Base-by-base conservation (phyloP, 1,140 invertebrate genomes). In the Acyrthosiphon pisum region DNA sequence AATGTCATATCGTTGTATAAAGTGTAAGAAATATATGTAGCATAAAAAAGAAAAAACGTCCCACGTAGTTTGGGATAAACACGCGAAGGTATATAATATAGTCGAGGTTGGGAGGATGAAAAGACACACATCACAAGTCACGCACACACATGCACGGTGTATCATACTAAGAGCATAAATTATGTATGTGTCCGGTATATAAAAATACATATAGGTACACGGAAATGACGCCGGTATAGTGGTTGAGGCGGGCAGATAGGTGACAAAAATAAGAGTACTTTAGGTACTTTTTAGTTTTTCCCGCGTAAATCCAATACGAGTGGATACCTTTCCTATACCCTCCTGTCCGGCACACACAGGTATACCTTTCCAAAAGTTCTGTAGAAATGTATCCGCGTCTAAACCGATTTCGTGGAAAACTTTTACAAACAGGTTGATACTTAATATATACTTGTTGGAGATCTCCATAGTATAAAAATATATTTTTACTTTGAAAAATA, bases 381-480 rank as follows among this genome's bases (percentile, higher is more conserved):
- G 0, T 26, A 44, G 26, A 60, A 60, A 90, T 35, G 53, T 90
- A 90, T 44, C 56, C 56, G 14, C 14, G n/a, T 90, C 56, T 90
- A 90, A 44, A 90, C 56, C 89, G 37, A 90, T 90, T 90, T 44
- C 14, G 4, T 2, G 37, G 23, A 44, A 68, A 90, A 90, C 89
- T 90, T 90, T 90, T 90, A 44, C 46, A 90, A 90, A 90, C 41
- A 90, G 89, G 89, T 90, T 90, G 44, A 35, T 90, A 68, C 14
- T n/a, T 90, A 53, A 9, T 50, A 88, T 88, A 60, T 88, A 44
- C 18, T 44, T 44, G 26, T 41, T 56, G n/a, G 35, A 56, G 23
- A 53, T n/a, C n/a, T n/a, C n/a, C n/a, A n/a, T 22, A 23, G 48
- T 18, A 14, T 37, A 89, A 88, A 89, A 4, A 41, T 53, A 53